Evolutionary conservation across 2,888 invertebrate genomes (phyloP).

Genomic region (Torymus texanus): DNA sequence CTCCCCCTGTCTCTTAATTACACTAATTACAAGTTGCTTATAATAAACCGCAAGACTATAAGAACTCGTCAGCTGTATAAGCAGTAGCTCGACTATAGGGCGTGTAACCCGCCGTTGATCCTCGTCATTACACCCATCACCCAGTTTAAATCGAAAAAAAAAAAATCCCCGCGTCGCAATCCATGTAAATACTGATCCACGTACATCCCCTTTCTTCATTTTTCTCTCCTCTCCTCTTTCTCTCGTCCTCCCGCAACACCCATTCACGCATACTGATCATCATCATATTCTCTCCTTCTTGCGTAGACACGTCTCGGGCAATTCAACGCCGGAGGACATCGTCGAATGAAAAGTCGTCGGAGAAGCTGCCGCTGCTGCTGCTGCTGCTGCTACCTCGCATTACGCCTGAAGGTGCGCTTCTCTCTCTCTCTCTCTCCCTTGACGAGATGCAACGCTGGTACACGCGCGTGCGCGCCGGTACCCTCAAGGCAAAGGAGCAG

Average conservation of each 20-base stretch:
- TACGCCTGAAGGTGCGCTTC: conserved; percentile 17
- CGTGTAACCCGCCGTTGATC: not conserved
- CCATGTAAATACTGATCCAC: conserved; percentile 46
- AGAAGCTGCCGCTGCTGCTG: not conserved
- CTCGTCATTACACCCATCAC: conserved; percentile 20
- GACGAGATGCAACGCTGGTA: conserved; percentile 36
- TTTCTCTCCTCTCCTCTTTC: not conserved
- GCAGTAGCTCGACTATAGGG: not conserved
- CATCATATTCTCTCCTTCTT: no score
- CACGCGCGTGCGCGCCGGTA: conserved; percentile 10
- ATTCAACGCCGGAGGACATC: conserved; percentile 45
- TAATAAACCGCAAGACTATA: conserved; percentile 14
- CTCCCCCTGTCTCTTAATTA: conserved; percentile 51
- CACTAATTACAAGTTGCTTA: conserved; percentile 56
- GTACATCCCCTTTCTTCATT: conserved; percentile 23
- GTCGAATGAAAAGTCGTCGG: conserved; percentile 49
- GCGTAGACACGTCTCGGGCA: not conserved
- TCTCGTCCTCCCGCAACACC: no score
- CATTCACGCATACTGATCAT: conserved; percentile 23
- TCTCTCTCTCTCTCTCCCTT: conserved; percentile 42
- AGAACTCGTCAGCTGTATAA: not conserved
- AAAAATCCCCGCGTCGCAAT: not conserved
- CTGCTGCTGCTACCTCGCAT: not conserved
- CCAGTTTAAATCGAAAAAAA: not conserved
- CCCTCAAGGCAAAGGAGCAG: conserved; percentile 39